Evolutionary conservation across 2,113 vertebrate genomes (phyloP), one percentile per base, ranked within the genome.

Genomic region (Phyllopteryx taeniolatus): DNA sequence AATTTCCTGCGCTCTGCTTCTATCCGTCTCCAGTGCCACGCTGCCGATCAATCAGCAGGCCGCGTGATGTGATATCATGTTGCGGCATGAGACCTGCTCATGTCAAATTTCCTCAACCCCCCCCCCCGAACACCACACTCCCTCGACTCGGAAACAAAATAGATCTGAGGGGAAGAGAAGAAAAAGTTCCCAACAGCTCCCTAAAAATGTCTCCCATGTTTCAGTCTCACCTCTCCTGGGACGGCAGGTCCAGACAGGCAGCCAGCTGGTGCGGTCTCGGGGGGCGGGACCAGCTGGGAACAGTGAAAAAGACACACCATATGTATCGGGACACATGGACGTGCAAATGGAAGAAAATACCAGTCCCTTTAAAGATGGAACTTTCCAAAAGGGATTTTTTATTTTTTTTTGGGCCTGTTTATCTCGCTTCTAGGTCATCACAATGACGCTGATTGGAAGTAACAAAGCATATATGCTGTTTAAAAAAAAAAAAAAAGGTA

Each of bases 1-100:
- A 82, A 86, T 90, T 89, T 90, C 85, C 87, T 87, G 83, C 56
- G 79, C 74, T 74, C 72, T 71, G 82, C 39, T 77, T 80, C 56
- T 70, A 80, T 84, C 75, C 83, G 77, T 90, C 84, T 80, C 75
- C 75, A 72, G 74, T 31, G 79, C 68, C 80, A 83, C 84, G 22
- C 0, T 3, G 71, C 71, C 79, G 75, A 87, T 88, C 83, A 79
- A 83, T 89, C 81, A 69, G 81, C 69, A 62, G 80, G 27, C 46
- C 78, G 77, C 74, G 72, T 67, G 67, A 76, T 64, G 68, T 66
- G 62, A 67, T 75, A 80, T 88, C 85, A 73, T 33, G 68, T 88
- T 90, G 80, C 86, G 71, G 9, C 70, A 73, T 59, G 77, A 82
- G 71, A 22, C 33, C 33, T 1, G 4, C 61, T 63, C 14, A 27